Base-by-base conservation (phyloP, 2,797 vertebrate genomes). In the Sandelia bainsii region DNA sequence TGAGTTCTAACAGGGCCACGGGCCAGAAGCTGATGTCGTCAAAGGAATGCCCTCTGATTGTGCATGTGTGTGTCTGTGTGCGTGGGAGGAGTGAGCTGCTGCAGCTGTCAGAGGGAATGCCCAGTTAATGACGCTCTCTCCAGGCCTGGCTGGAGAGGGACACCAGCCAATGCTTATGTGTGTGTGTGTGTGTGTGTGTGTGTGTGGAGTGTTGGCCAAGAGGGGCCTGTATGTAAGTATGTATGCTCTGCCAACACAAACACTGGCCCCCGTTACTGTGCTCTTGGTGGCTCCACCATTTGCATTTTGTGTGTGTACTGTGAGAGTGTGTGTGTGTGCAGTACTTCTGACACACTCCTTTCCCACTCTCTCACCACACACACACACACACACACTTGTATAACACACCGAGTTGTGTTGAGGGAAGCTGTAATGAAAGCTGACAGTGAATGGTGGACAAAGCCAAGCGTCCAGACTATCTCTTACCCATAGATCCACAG, bases 51-150 rank as follows among this genome's bases (percentile, higher is more conserved):
- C 89, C 79, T 87, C 71, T 79, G 77, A 72, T 72, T 83, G 37
- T 50, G 72, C 45, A 72, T 54, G 70, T 64, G 68, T 61, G 69
- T 57, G 69, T 74, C 59, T 71, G 71, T 62, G 65, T 64, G 68
- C 57, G 69, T 65, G 58, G 40, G 79, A 65, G 80, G 73, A 69
- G 79, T 67, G 78, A 66, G 72, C 40, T 44, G 68, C 81, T 84
- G 66, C 83, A 87, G 87, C 89, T 90, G 86, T 84, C 81, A 78
- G 65, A 77, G 87, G 88, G 83, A 83, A 90, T 86, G 76, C 79
- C 84, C 83, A 53, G 82, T 79, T 79, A 82, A 78, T 40, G 53
- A 75, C 62, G 25, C 72, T 74, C 72, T 82, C 73, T 75, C 54
- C 49, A 40, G 79, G 77, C 74, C 74, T 61, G 66, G 74, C 77